Evolutionary conservation across 1,140 invertebrate genomes (phyloP).

Genomic region (Leptonema lineaticorne): DNA sequence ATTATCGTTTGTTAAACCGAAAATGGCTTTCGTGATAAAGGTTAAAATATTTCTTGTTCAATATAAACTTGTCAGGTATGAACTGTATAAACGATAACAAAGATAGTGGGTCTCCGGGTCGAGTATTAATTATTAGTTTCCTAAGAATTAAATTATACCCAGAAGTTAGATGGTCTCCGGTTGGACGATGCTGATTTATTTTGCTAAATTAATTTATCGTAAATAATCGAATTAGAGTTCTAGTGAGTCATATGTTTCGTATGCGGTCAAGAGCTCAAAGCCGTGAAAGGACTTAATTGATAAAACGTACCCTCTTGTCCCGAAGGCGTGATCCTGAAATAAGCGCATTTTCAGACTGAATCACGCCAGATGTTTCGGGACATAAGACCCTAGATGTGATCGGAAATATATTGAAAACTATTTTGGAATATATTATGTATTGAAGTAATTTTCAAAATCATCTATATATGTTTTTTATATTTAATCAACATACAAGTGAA

Average conservation of each 20-base stretch:
- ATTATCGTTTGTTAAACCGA: too few relatives aligned
- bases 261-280: neutral
- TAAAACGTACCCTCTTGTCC: neutral
- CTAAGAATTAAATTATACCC: conserved; percentile 16
- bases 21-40: too few relatives aligned
- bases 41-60: too few relatives aligned
- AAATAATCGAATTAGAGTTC: conserved; percentile 4
- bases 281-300: conserved; percentile 1
- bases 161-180: neutral
- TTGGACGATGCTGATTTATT: neutral
- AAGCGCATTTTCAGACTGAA: neutral
- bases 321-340: conserved; percentile 5
- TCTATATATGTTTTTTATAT: too few relatives aligned
- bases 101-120: neutral
- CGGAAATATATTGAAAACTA: too few relatives aligned
- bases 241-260: neutral
- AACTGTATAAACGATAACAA: neutral
- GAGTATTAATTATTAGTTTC: conserved; percentile 12
- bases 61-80: neutral
- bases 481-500: too few relatives aligned
- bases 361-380: neutral
- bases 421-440: too few relatives aligned
- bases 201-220: conserved; percentile 12
- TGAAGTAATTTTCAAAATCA: too few relatives aligned
- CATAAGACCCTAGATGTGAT: too few relatives aligned